Evolutionary conservation across 2,113 vertebrate genomes (phyloP).

Genomic region (Marcusenius ussheri): DNA sequence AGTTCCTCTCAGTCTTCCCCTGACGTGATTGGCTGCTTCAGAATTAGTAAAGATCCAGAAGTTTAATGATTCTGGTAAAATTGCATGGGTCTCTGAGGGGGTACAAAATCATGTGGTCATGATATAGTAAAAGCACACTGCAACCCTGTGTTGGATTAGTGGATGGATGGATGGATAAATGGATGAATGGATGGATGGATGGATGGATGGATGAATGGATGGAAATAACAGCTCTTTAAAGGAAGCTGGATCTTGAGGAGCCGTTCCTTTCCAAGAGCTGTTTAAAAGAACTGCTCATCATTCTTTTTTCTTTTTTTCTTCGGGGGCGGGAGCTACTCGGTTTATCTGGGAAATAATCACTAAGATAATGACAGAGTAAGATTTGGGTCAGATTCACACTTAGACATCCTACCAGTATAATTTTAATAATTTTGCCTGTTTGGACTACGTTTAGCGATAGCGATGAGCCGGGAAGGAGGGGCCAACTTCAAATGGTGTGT

Average conservation of each 20-base stretch:
- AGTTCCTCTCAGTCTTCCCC: background rate
- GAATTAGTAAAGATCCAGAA: background rate
- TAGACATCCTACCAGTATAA: background rate
- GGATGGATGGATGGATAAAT: background rate
- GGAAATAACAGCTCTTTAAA: background rate
- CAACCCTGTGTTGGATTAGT: background rate
- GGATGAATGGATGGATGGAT: background rate
- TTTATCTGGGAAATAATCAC: background rate
- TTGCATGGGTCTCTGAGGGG: background rate
- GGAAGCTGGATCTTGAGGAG: background rate
- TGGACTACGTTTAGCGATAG: no score
- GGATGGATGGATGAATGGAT: background rate
- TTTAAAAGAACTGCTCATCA: background rate
- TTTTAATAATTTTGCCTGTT: background rate
- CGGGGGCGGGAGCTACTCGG: background rate
- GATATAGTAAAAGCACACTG: background rate
- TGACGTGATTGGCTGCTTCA: background rate
- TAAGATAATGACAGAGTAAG: background rate
- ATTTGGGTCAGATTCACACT: background rate
- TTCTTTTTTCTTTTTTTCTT: background rate
- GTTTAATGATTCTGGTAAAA: background rate
- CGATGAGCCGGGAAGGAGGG: background rate
- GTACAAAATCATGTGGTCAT: background rate
- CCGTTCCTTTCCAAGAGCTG: background rate
- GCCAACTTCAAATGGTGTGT: background rate